Evolutionary conservation across 2,113 vertebrate species (phyloP).

Genomic region (Cavia porcellus): DNA sequence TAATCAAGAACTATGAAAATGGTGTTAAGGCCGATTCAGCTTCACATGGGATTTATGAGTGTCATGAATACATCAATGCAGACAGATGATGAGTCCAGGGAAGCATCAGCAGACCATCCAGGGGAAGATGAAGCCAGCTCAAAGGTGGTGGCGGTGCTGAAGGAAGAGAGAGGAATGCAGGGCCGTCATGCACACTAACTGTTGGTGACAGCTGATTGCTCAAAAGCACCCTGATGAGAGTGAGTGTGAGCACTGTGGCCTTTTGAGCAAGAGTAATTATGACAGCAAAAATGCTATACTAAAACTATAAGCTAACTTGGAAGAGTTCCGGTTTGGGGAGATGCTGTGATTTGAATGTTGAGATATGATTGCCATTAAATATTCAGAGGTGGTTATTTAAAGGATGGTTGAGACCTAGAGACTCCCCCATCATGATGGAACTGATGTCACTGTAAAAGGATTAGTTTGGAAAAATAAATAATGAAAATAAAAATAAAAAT

Average conservation of each 20-base stretch:
- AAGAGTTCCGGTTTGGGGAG: background rate
- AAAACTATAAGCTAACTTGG: background rate
- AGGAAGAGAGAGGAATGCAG: background rate
- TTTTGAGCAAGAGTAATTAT: slow-evolving; percentile 34
- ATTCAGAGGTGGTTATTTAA: background rate
- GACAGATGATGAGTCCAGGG: background rate
- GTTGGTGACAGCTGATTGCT: background rate
- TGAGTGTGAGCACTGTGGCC: background rate
- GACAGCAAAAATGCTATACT: background rate
- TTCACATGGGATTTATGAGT: background rate
- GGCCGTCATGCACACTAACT: background rate
- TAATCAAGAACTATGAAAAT: background rate
- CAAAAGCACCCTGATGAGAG: background rate
- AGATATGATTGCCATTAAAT: background rate
- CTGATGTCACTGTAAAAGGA: background rate
- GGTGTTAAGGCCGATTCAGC: background rate
- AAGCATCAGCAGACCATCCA: background rate
- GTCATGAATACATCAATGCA: background rate
- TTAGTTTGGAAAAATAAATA: background rate
- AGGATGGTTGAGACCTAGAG: too few species aligned
- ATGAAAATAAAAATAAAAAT: background rate
- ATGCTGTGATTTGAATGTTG: background rate
- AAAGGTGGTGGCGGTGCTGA: background rate
- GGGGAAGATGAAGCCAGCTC: background rate
- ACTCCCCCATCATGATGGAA: too few species aligned